Evolutionary conservation across 2,888 invertebrate species (phyloP).

Genomic region (Alviniconcha strummeri): DNA sequence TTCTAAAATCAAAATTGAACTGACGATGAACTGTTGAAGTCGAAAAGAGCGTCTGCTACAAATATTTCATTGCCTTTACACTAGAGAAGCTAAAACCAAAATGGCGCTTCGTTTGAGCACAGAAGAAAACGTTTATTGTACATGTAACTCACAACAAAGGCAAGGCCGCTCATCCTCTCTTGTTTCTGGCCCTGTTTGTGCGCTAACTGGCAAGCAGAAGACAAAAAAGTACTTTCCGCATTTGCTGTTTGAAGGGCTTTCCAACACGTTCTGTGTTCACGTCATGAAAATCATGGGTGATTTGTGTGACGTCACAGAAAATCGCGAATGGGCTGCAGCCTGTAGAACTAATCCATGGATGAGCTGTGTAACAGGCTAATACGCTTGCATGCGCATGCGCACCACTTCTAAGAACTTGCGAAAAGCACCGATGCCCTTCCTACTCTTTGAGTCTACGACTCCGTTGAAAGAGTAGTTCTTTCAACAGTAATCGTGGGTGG

Average conservation of each 20-base stretch:
- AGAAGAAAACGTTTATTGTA: not conserved
- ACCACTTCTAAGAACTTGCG: too few species aligned
- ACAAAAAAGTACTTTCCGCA: conserved; percentile 4
- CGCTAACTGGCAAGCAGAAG: not conserved
- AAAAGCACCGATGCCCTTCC: too few species aligned
- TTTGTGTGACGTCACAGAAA: conserved; percentile 44
- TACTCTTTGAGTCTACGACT: too few species aligned
- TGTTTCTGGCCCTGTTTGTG: not conserved
- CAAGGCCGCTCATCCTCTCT: conserved; percentile 36
- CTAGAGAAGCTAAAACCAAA: conserved; percentile 22
- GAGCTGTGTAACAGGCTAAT: too few species aligned
- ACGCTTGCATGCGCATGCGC: too few species aligned
- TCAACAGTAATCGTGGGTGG: too few species aligned
- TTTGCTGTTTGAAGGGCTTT: conserved; percentile 33
- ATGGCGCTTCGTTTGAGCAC: conserved; percentile 23
- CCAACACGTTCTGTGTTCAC: conserved; percentile 51
- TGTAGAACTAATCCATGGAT: not conserved
- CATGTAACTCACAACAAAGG: conserved; percentile 40
- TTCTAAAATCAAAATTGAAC: too few species aligned
- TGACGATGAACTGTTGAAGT: not conserved
- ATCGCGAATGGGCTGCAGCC: conserved; percentile 12
- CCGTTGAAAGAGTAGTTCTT: too few species aligned
- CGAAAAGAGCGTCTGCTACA: conserved; percentile 37
- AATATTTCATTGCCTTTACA: not conserved
- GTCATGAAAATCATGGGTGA: conserved; percentile 46